Evolutionary conservation across 2,113 vertebrate species (phyloP).

Genomic region (Phalacrocorax pelagicus): DNA sequence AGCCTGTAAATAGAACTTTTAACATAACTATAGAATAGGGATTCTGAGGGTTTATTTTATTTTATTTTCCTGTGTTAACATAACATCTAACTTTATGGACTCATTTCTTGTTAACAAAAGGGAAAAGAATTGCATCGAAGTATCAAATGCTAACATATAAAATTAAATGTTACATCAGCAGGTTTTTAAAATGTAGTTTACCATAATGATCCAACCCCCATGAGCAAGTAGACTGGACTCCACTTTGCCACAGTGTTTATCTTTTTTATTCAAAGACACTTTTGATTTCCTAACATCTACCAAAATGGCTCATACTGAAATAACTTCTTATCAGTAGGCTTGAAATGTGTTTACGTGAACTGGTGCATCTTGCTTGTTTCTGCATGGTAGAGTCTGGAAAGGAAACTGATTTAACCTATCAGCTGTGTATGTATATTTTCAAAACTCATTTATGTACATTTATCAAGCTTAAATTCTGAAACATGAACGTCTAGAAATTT

Average conservation of each 20-base stretch:
- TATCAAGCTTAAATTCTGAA: background rate
- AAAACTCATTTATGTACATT: background rate
- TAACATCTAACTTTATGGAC: background rate
- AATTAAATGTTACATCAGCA: accelerated
- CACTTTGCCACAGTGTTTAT: background rate
- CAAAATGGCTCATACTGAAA: background rate
- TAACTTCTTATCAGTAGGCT: background rate
- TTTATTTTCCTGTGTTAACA: background rate
- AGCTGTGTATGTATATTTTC: background rate
- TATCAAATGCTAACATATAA: background rate
- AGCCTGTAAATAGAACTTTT: background rate
- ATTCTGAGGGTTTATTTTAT: too few relatives aligned
- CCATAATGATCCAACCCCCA: background rate
- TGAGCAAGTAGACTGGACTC: background rate
- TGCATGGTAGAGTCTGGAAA: background rate
- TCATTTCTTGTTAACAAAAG: background rate
- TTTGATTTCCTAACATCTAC: background rate
- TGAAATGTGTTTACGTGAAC: background rate
- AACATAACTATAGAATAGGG: background rate
- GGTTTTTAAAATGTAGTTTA: background rate
- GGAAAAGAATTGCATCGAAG: background rate
- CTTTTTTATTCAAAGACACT: background rate
- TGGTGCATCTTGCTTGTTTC: background rate
- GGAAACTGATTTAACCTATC: background rate
- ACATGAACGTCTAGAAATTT: background rate